phyloP scores from a whole-genome alignment of 2,797 vertebrate species.

The Rallus crepitans region DNA sequence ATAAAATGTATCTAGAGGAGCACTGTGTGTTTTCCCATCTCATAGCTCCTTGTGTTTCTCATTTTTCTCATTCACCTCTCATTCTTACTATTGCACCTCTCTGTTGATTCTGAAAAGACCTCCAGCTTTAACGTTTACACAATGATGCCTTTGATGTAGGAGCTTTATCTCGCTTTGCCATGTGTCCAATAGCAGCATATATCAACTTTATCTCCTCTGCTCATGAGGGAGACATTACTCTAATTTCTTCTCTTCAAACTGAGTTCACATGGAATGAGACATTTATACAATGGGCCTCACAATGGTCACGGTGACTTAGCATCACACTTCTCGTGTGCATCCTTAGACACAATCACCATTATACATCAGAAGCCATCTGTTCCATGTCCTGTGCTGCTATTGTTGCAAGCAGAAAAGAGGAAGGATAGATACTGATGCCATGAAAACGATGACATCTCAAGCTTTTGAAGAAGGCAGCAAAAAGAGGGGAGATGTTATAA shows the following conservation, averaged over 20 bases:
- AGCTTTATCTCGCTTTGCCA: constrained; percentile 60
- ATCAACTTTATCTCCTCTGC: constrained; percentile 41
- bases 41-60: background rate
- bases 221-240: background rate
- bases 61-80: background rate
- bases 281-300: constrained; percentile 35
- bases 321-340: constrained; percentile 49
- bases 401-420: background rate
- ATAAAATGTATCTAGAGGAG: constrained; percentile 6
- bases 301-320: background rate
- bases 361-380: constrained; percentile 6
- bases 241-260: constrained; percentile 7
- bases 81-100: background rate
- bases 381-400: background rate
- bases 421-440: constrained; percentile 21
- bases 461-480: constrained; percentile 74
- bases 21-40: background rate
- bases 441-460: constrained; percentile 55
- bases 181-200: background rate
- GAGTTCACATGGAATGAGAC: background rate
- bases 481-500: background rate
- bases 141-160: constrained; percentile 6
- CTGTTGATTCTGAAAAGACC: background rate
- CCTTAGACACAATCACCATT: constrained; percentile 50
- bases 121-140: background rate